Conservation (phyloP, 2,888 invertebrate species). For the Didymodactylos carnosus region DNA sequence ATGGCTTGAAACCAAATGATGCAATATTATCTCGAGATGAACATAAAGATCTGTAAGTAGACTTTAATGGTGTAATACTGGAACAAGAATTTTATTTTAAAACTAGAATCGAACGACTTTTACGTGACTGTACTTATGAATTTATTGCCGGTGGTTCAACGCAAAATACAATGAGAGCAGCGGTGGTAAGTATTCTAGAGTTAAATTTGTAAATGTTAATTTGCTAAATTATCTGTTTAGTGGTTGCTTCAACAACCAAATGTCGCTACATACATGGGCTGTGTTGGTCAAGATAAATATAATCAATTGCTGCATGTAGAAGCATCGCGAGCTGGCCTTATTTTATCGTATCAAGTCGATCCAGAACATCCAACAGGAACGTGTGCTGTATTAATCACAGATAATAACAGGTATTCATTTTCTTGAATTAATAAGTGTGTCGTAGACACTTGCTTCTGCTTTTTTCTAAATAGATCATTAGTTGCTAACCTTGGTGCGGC, state of each 20-base stretch:
- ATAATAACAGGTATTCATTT: conserved; percentile 42
- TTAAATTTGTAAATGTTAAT: not conserved
- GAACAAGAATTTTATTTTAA: conserved; percentile 14
- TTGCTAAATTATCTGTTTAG: conserved; percentile 37
- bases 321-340: conserved; percentile 59
- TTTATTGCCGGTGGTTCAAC: conserved; percentile 88
- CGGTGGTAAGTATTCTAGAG: conserved; percentile 40
- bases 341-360: conserved; percentile 60
- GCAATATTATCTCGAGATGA: conserved; percentile 78
- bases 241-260: conserved; percentile 68
- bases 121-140: not conserved
- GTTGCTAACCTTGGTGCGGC: conserved; percentile 95
- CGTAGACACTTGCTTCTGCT: not conserved
- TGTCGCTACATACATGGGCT: conserved; percentile 69
- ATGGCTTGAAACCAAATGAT: conserved; percentile 61
- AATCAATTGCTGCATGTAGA: conserved; percentile 60
- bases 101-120: not conserved
- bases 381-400: conserved; percentile 77
- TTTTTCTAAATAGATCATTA: conserved; percentile 47
- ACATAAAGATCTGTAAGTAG: conserved; percentile 54
- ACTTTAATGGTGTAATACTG: not conserved
- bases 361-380: conserved; percentile 58
- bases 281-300: conserved; percentile 73
- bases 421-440: not conserved
- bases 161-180: conserved; percentile 73